Percentiles rank a stretch among this genome's conserved stretches.
phyloP scores from a whole-genome alignment of 2,888 invertebrate species.

The Empis livida region DNA sequence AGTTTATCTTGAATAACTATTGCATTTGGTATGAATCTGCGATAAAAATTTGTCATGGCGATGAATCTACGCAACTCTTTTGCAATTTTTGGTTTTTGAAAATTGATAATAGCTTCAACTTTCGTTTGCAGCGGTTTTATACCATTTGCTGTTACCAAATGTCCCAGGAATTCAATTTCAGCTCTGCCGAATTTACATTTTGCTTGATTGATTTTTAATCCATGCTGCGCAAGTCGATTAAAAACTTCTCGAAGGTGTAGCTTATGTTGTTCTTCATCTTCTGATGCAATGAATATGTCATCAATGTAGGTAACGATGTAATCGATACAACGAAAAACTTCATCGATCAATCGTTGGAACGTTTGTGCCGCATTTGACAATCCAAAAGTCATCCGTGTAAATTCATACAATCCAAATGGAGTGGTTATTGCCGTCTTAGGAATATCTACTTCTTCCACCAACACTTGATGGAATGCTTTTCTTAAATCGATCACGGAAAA shows the following conservation, averaged over 20 bases:
- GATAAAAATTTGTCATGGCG: slow-evolving; percentile 7
- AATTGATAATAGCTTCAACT: slow-evolving; percentile 1
- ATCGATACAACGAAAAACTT: slow-evolving; percentile 13
- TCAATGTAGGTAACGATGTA: slow-evolving; percentile 18
- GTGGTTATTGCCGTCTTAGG: slow-evolving; percentile 18
- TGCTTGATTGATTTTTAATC: slow-evolving; percentile 12
- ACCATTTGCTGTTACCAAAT: slow-evolving; percentile 1
- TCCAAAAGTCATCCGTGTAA: slow-evolving; percentile 21
- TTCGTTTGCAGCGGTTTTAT: background rate
- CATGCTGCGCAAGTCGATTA: slow-evolving; percentile 11
- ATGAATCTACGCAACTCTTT: slow-evolving; percentile 3
- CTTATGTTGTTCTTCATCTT: slow-evolving; percentile 11
- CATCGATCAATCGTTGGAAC: slow-evolving; percentile 25
- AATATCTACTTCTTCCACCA: slow-evolving; percentile 4
- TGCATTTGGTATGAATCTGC: background rate
- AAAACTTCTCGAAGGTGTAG: slow-evolving; percentile 15
- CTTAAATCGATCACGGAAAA: background rate
- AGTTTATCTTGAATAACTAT: background rate
- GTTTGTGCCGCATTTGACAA: slow-evolving; percentile 23
- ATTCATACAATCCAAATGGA: slow-evolving; percentile 26
- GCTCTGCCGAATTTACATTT: slow-evolving; percentile 9
- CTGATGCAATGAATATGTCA: slow-evolving; percentile 18
- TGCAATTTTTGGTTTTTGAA: background rate
- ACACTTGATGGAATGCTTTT: slow-evolving; percentile 6
- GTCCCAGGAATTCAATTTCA: slow-evolving; percentile 5